phyloP scores from a whole-genome alignment of 2,888 invertebrate genomes.

The Malacosoma neustria region DNA sequence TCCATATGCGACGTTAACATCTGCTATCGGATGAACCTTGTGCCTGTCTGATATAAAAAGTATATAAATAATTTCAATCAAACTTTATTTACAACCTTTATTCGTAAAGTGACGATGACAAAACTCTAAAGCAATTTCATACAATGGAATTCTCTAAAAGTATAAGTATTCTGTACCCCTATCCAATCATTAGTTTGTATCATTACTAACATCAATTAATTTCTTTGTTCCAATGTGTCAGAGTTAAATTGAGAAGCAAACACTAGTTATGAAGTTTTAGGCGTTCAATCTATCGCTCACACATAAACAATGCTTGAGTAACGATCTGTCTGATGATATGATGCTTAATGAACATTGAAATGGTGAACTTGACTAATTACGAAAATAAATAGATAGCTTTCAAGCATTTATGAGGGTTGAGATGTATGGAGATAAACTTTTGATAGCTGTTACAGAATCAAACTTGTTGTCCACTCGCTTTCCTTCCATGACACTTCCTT shows the following conservation, averaged over 20 bases:
- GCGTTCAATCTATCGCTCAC: constrained; percentile 25
- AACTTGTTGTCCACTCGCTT: too few species aligned
- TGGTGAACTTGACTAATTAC: constrained; percentile 49
- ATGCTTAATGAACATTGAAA: constrained; percentile 57
- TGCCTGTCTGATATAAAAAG: too few species aligned
- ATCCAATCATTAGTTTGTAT: constrained; percentile 56
- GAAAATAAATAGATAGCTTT: constrained; percentile 37
- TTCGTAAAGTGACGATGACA: constrained; percentile 1
- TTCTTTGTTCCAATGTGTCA: constrained; percentile 70
- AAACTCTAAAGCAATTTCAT: constrained; percentile 1
- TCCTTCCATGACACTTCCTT: too few species aligned
- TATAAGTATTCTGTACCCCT: constrained; percentile 26
- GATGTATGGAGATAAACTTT: too few species aligned
- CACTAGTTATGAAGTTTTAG: constrained; percentile 46
- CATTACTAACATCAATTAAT: constrained; percentile 70
- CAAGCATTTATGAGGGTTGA: too few species aligned
- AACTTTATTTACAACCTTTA: too few species aligned
- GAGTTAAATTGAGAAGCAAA: constrained; percentile 70
- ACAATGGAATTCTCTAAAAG: constrained; percentile 15
- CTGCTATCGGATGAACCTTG: too few species aligned
- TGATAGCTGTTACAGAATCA: too few species aligned
- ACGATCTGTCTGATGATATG: constrained; percentile 50
- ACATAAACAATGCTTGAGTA: constrained; percentile 57
- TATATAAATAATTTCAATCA: too few species aligned
- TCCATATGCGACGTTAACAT: too few species aligned